Evolutionary conservation across 2,797 vertebrate genomes (phyloP).

Genomic region (Paedocypris micromegethes): DNA sequence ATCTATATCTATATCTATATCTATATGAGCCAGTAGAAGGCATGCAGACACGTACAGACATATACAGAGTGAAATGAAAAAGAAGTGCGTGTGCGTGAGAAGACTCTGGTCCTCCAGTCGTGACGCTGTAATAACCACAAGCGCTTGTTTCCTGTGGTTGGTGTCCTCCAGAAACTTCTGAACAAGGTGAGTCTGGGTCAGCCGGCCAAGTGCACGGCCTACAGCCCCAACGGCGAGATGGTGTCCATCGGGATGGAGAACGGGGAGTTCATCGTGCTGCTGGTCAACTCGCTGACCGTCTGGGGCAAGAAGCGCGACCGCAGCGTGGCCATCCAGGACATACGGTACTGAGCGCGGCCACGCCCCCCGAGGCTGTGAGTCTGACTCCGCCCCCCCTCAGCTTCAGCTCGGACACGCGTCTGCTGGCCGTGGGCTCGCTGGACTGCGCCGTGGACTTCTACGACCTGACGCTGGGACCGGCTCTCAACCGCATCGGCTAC

Average conservation of each 20-base stretch:
- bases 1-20: too few relatives aligned
- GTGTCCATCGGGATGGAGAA: constrained; percentile 93
- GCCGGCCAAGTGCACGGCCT: constrained; percentile 79
- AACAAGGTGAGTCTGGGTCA: constrained; percentile 91
- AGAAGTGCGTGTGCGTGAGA: too few relatives aligned
- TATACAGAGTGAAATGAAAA: too few relatives aligned
- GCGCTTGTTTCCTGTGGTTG: too few relatives aligned
- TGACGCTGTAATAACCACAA: too few relatives aligned
- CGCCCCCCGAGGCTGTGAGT: too few relatives aligned
- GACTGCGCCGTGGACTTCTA: constrained; percentile 93
- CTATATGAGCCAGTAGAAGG: too few relatives aligned
- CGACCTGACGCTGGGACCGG: constrained; percentile 86
- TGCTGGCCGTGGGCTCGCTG: constrained; percentile 85
- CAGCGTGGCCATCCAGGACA: constrained; percentile 85
- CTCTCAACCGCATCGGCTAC: constrained; percentile 88
- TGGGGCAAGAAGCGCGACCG: constrained; percentile 96
- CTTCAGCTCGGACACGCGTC: constrained; percentile 89
- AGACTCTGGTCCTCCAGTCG: too few relatives aligned
- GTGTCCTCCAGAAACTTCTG: constrained; percentile 78
- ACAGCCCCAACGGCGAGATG: constrained; percentile 92
- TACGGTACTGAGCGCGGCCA: constrained; percentile 67
- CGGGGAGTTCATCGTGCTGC: constrained; percentile 87
- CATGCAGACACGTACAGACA: too few relatives aligned
- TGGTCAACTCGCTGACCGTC: constrained; percentile 87
- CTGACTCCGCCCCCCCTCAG: constrained; percentile 54